Conservation (phyloP, 2,797 vertebrate species). For the Pangasius mekongensis region DNA sequence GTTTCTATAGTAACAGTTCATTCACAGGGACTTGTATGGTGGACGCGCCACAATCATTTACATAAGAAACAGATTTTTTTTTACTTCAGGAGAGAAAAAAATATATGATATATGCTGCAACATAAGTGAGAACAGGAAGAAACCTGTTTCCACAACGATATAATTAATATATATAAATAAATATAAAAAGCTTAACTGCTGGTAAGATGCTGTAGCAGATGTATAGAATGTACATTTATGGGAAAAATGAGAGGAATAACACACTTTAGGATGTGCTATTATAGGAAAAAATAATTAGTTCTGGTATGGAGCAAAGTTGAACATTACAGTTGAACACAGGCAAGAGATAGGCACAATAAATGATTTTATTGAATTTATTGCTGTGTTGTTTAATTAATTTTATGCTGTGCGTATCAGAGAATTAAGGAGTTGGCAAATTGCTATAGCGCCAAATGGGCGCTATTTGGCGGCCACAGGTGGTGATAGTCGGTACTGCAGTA, state of each 20-base stretch:
- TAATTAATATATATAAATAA: no score
- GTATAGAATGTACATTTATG: background rate
- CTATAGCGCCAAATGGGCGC: background rate
- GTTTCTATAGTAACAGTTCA: background rate
- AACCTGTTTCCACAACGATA: background rate
- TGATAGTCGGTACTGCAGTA: background rate
- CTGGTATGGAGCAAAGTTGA: background rate
- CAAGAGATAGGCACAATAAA: background rate
- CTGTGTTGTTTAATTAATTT: background rate
- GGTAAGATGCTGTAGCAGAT: background rate
- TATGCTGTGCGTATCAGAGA: background rate
- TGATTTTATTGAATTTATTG: background rate
- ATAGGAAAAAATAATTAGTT: background rate
- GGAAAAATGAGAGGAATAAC: background rate
- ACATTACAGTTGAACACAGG: no score
- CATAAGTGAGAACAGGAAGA: background rate
- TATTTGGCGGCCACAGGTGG: constrained; percentile 5
- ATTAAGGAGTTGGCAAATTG: background rate
- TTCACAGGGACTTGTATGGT: background rate
- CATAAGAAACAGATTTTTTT: background rate
- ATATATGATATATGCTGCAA: background rate
- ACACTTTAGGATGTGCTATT: background rate
- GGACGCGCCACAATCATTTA: background rate
- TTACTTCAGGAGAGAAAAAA: background rate
- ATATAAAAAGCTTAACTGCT: background rate